Conservation (phyloP, 2,888 invertebrate genomes). For the Pseudoips prasinana region DNA sequence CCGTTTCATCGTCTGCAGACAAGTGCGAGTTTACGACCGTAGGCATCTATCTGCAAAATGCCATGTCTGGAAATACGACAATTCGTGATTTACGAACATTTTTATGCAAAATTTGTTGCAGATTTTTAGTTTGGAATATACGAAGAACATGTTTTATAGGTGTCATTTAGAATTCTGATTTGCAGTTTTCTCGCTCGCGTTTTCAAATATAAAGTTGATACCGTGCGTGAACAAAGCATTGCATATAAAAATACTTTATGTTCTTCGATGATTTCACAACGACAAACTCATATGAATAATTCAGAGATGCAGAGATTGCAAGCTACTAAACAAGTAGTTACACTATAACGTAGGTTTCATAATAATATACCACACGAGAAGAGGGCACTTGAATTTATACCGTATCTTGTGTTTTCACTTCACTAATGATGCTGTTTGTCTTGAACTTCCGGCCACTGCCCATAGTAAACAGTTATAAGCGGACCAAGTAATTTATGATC, state of each 20-base stretch:
- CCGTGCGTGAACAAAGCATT: too few relatives aligned
- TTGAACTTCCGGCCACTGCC: slow-evolving; percentile 13
- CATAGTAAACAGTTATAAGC: slow-evolving; percentile 20
- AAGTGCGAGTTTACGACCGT: slow-evolving; percentile 38
- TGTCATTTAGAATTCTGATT: slow-evolving; percentile 13
- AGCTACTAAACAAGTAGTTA: too few relatives aligned
- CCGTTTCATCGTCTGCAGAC: slow-evolving; percentile 52
- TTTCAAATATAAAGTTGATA: too few relatives aligned
- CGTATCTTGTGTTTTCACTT: too few relatives aligned
- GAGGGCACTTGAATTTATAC: too few relatives aligned
- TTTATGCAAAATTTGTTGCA: slow-evolving; percentile 21
- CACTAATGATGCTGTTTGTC: slow-evolving; percentile 3
- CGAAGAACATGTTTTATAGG: background rate
- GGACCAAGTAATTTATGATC: slow-evolving; percentile 32
- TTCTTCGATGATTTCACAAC: too few relatives aligned
- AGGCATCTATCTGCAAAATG: slow-evolving; percentile 26
- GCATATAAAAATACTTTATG: too few relatives aligned
- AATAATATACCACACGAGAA: too few relatives aligned
- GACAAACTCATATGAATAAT: too few relatives aligned
- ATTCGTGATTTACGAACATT: slow-evolving; percentile 23
- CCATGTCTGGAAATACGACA: slow-evolving; percentile 21
- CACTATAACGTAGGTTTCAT: too few relatives aligned
- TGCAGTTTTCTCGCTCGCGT: slow-evolving; percentile 2
- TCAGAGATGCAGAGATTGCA: too few relatives aligned
- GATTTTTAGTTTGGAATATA: slow-evolving; percentile 14